phyloP scores from a whole-genome alignment of 2,797 vertebrate species.

The Lutjanus campechanus region DNA sequence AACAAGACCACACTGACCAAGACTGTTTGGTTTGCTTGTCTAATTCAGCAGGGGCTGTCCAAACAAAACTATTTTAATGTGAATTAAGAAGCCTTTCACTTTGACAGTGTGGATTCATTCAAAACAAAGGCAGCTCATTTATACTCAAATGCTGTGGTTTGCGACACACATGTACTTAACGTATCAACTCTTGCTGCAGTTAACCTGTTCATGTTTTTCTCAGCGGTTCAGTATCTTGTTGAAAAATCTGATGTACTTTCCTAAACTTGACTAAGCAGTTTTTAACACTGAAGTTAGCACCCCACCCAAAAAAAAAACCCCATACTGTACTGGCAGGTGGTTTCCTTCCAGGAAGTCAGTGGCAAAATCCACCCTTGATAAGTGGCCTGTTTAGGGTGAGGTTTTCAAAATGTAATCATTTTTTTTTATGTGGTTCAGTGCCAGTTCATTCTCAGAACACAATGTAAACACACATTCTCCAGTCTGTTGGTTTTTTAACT shows the following conservation, averaged over 20 bases:
- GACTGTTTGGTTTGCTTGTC: conserved; percentile 42
- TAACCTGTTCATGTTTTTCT: background rate
- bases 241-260: background rate
- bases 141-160: background rate
- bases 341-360: no score
- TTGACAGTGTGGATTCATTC: conserved; percentile 29
- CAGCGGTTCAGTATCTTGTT: background rate
- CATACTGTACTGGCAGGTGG: background rate
- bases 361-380: no score
- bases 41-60: conserved; percentile 59
- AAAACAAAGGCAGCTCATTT: conserved; percentile 25
- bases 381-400: no score
- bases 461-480: no score
- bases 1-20: conserved; percentile 30
- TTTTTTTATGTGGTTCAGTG: no score
- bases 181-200: background rate
- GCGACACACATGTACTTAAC: background rate
- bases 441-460: no score
- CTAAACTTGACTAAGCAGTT: background rate
- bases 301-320: background rate
- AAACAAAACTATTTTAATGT: conserved; percentile 59
- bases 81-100: conserved; percentile 53
- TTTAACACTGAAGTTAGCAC: background rate
- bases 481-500: no score
- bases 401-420: no score